phyloP scores from a whole-genome alignment of 1,140 invertebrate species.

The Sinonovacula constricta region DNA sequence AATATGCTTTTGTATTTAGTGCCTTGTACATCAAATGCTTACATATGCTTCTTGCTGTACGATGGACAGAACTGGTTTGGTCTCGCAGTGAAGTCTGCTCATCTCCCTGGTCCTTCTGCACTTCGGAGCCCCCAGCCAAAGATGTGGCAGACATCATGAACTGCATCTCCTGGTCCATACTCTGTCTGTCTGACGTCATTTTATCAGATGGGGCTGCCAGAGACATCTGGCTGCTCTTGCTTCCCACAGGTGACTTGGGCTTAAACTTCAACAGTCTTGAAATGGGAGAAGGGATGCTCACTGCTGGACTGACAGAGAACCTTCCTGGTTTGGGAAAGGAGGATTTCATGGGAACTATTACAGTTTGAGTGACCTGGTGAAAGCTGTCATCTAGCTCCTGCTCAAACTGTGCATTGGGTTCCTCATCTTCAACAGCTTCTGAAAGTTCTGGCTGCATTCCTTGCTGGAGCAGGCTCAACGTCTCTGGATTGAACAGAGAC shows the following conservation, averaged over 20 bases:
- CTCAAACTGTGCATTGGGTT: too few species aligned
- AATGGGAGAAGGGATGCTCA: conserved; percentile 10
- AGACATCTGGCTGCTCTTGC: conserved; percentile 39
- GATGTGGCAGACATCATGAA: conserved; percentile 34
- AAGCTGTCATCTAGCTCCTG: conserved; percentile 35
- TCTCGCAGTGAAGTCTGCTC: conserved; percentile 1
- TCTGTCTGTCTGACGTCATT: not conserved
- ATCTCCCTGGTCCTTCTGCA: not conserved
- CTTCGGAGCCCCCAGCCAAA: not conserved
- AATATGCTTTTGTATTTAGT: not conserved
- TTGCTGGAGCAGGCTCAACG: too few species aligned
- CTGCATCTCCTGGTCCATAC: conserved; percentile 18
- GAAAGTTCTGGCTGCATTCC: too few species aligned
- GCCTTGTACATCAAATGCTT: not conserved
- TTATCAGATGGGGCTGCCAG: not conserved
- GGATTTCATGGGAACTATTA: conserved; percentile 11
- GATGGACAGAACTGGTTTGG: conserved; percentile 3
- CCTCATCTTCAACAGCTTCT: too few species aligned
- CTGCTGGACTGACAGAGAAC: conserved; percentile 35
- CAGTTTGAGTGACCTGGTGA: conserved; percentile 15
- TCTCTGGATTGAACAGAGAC: too few species aligned
- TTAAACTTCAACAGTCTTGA: not conserved
- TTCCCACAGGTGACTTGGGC: conserved; percentile 5
- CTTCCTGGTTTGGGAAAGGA: not conserved
- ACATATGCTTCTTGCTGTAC: conserved; percentile 4